Evolutionary conservation across 1,140 invertebrate genomes (phyloP), one percentile per base, ranked within the genome.

Genomic region (Platyscapa corneri): DNA sequence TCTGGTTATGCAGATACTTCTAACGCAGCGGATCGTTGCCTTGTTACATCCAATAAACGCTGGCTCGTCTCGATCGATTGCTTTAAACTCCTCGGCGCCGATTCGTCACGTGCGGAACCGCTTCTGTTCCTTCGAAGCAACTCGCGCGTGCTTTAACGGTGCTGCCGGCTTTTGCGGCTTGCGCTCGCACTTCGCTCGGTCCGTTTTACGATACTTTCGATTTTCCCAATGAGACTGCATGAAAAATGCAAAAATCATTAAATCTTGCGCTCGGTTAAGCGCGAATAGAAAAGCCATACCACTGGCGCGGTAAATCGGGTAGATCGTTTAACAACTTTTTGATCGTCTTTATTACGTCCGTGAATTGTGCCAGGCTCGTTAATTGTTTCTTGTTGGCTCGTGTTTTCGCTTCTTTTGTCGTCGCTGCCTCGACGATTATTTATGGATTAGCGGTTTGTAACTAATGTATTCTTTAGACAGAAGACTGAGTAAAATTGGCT

Each of bases 191-290:
- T 79, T 5, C 37, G 32, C 23, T 16, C 34, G 20, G 10, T 20
- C 18, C 64, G 39, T 32, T 76, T 76, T 64, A 83, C 56, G 72
- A 83, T 37, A 75, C 81, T 82, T 82, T 82, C 70, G 49, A 39
- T 60, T 60, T 74, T 34, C 5, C 56, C 20, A 60, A 10, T 27
- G 42, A 20, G 46, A 34, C 49, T 34, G 3, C 3, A 0, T 14
- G 39, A 42, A 75, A 46, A 74, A 82, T 37, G 1, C 1, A 37
- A 34, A 53, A 82, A 82, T 56, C 32, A 27, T 80, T 67, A 67
- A 70, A 60, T 6, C 27, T 60, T 60, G 20, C 23, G 23, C 27
- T 60, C 27, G 56, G 56, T 2, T 53, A 18, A 12, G 6, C 49
- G 12, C 16, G 18, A 2, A 16, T 53, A 20, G 49, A 18, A 53